Base-by-base conservation (phyloP, 2,888 invertebrate genomes). In the Melinopterus prodromus region DNA sequence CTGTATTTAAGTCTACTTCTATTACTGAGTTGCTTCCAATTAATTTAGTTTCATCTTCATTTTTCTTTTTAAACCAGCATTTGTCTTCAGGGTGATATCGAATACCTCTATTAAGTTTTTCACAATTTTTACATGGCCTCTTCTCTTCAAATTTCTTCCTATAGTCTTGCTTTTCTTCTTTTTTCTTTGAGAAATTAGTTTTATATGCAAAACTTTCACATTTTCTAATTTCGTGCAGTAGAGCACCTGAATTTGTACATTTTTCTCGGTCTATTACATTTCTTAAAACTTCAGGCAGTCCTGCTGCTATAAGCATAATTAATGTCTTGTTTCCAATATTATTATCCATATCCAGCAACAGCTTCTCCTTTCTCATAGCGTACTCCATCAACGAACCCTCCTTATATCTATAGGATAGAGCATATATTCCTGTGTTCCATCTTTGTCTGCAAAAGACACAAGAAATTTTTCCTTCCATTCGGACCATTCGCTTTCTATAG, bases 371-470 rank as follows among this genome's bases (percentile, higher is more conserved):
- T 72, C 71, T 84, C 78, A 85, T 83, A 37, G 84, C 85, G 79
- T 85, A 85, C 77, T 85, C 83, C 70, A 83, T 82, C 16, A 85
- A 76, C 81, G 81, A 83, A 74, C 84, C 84, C 82, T 84, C 84
- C 72, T 79, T 84, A 77, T 85, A 84, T 77, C 78, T 84, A 75
- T 26, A 26, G 26, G 26, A 26, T 26, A 26, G 26, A 26, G 26
- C 26, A 26, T 26, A 26, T 3, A 26, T 26, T 26, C 26, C 26
- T 26, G 26, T 26, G 26, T 26, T 26, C 26, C 26, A 26, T 26
- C 26, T 26, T 26, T 26, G 26, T 26, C 26, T 26, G 26, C 26
- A 26, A 26, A 26, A 26, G 26, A 26, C 3, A 2, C 26, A 3
- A 26, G 26, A 26, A 26, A 26, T 26, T 1, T 26, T 26, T 26